Conservation (phyloP, 2,888 invertebrate genomes). For the Eumacrocentrus americanus region DNA sequence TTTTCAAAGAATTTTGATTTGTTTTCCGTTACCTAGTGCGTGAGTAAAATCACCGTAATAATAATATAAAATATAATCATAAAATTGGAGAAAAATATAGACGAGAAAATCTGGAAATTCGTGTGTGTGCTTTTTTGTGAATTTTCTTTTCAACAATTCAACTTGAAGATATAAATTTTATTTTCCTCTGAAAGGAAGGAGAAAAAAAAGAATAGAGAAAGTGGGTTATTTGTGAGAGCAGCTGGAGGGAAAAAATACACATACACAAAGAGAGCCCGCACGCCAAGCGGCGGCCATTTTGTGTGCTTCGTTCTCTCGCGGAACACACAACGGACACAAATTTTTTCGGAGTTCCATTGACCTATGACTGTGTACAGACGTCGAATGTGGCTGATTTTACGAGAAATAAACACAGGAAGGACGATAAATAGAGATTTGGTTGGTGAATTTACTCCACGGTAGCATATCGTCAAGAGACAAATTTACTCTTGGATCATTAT, state of each 20-base stretch:
- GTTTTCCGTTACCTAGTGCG: background rate
- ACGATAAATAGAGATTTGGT: slow-evolving; percentile 21
- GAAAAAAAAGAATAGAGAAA: background rate
- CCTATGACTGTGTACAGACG: slow-evolving; percentile 39
- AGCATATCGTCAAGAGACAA: slow-evolving; percentile 43
- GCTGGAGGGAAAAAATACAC: slow-evolving; percentile 7
- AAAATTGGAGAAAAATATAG: background rate
- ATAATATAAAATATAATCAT: background rate
- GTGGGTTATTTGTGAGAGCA: background rate
- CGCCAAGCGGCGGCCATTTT: slow-evolving; percentile 49
- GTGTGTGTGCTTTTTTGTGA: background rate
- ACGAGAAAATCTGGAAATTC: background rate
- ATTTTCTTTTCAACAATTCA: too few relatives aligned
- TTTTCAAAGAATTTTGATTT: too few relatives aligned
- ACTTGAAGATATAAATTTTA: too few relatives aligned
- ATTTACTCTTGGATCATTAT: slow-evolving; percentile 35
- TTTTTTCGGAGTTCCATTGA: slow-evolving; percentile 29
- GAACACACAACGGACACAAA: background rate
- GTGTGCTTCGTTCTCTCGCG: slow-evolving; percentile 39
- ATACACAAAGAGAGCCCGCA: slow-evolving; percentile 2
- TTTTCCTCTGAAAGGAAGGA: too few relatives aligned
- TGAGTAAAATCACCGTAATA: background rate
- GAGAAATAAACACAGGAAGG: slow-evolving; percentile 40
- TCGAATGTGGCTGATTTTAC: slow-evolving; percentile 50
- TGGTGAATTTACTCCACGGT: slow-evolving; percentile 41